These are phyloP conservation scores for Spatulosminthurus flaviceps DNA, from an alignment of 2,888 invertebrate species.

Conservation along the genomic window DNA sequence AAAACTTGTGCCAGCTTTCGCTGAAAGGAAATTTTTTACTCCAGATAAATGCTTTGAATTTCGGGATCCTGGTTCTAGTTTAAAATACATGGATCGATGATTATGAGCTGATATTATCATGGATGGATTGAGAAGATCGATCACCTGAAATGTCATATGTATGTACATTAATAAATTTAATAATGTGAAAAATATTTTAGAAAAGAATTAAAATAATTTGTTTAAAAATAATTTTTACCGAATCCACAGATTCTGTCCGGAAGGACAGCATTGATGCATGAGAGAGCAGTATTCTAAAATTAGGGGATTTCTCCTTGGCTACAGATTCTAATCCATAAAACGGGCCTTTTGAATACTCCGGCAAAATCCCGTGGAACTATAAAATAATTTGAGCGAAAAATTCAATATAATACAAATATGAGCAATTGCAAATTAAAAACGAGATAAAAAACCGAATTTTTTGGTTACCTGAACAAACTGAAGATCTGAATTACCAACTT, in stretches of 20 bases:
- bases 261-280: conserved; percentile 55
- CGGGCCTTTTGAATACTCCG: not conserved
- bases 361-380: conserved; percentile 30
- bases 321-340: not conserved
- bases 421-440: no score
- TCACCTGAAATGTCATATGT: conserved; percentile 9
- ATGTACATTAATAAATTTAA: not conserved
- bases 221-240: no score
- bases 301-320: conserved; percentile 25
- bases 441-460: not conserved
- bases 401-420: no score
- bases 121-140: conserved; percentile 28
- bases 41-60: conserved; percentile 32
- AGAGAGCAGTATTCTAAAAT: conserved; percentile 54
- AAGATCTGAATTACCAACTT: conserved; percentile 64
- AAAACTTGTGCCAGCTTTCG: not conserved
- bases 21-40: conserved; percentile 22
- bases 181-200: not conserved
- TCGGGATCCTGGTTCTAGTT: conserved; percentile 30
- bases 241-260: conserved; percentile 53
- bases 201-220: no score
- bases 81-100: conserved; percentile 38
- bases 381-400: not conserved
- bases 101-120: conserved; percentile 45
- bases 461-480: conserved; percentile 67